Evolutionary conservation across 2,113 vertebrate genomes (phyloP), one percentile per base, ranked within the genome.

Genomic region (Semnornis frantzii): DNA sequence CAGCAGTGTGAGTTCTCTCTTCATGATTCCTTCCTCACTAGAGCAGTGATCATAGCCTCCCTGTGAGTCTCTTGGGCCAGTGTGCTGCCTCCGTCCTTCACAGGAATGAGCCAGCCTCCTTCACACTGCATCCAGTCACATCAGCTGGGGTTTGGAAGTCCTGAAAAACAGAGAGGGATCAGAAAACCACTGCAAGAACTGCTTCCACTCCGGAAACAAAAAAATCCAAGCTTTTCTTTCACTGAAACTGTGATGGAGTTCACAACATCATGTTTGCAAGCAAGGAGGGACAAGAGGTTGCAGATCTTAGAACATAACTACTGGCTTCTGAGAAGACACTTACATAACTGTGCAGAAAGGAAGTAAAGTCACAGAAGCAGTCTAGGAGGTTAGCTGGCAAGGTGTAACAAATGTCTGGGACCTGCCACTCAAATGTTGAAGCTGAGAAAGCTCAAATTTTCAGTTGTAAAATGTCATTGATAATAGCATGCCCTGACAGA

Each of bases 41-140:
- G 8, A 50, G 23, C 37, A 65, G 84, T 57, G 60, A 42, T 31
- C 37, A 13, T 60, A 82, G 28, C 16, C 31, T 80, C 10, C 5
- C 15, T 0, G 0, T 4, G 6, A 66, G 33, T 15, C 1, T 2
- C 21, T 48, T 0, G 0, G 33, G 6, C 10, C 42, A 27, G 11
- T 16, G 4, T 20, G 6, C 66, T 48, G 33, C 57, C 33, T 33
- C 31, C 6, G 3, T 2, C 0, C 58, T 75, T 58, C 20, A 8
- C 0, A 2, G 20, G 20, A 72, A 12, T 0, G 5, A 78, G 15
- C 7, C 44, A 57, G 18, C 6, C 37, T 10, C 16, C 20, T 33
- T 64, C 28, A 33, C 6, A 1, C 28, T 55, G 9, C 39, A 33
- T 42, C 82, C 71, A 63, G 15, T 13, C 74, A 13, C 12, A 6